phyloP scores from a whole-genome alignment of 2,797 vertebrate species.

The Falco berigora region DNA sequence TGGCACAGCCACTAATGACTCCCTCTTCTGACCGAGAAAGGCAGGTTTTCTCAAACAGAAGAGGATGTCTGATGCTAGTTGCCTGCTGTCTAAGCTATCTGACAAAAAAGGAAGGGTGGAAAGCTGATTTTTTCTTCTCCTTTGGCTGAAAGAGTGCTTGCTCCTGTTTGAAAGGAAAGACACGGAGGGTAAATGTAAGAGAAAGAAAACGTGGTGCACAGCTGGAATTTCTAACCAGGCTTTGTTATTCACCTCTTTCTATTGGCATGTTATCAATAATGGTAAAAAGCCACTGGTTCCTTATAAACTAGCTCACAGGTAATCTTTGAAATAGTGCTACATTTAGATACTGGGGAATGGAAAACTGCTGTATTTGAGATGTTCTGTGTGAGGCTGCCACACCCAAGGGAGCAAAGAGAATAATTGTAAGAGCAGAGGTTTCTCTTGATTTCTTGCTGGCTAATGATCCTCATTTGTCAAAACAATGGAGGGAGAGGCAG shows the following conservation, averaged over 20 bases:
- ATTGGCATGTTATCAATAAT: neutral
- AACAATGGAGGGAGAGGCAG: neutral
- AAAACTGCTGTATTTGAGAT: neutral
- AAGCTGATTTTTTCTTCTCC: neutral
- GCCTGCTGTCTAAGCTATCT: neutral
- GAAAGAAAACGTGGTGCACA: neutral
- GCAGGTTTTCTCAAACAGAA: neutral
- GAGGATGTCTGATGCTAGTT: neutral
- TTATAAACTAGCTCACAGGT: neutral
- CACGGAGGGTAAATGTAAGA: neutral
- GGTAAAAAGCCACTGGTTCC: neutral
- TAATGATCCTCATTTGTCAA: constrained; percentile 22
- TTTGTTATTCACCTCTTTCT: neutral
- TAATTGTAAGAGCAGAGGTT: neutral
- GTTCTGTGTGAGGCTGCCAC: neutral
- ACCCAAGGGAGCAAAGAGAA: neutral
- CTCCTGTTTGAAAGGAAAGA: neutral
- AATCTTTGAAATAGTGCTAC: neutral
- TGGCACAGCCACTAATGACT: neutral
- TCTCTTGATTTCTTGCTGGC: neutral
- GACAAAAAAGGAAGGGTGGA: neutral
- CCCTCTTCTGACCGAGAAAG: neutral
- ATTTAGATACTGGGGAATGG: neutral
- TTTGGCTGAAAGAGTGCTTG: neutral
- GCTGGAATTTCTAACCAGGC: neutral